phyloP scores from a whole-genome alignment of 2,888 invertebrate species.

The Netelia fuscicornis region DNA sequence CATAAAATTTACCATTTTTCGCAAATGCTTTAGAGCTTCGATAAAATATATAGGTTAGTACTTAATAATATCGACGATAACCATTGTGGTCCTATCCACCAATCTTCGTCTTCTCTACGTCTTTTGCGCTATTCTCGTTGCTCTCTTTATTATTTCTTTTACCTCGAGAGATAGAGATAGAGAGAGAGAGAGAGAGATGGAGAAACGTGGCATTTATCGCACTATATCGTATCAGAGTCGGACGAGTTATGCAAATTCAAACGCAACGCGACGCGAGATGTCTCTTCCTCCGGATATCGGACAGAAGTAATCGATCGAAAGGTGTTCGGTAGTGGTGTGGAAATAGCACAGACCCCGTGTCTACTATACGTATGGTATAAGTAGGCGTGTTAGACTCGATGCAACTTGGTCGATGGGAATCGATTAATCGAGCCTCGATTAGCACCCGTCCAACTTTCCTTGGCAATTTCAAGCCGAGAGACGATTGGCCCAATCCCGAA shows the following conservation, averaged over 20 bases:
- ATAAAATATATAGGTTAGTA: no score
- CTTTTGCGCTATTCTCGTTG: slow-evolving; percentile 1
- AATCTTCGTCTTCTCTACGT: background rate
- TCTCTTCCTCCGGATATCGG: slow-evolving; percentile 55
- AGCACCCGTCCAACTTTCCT: slow-evolving; percentile 35
- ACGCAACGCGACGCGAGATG: slow-evolving; percentile 46
- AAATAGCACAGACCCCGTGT: slow-evolving; percentile 11
- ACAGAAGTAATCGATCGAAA: slow-evolving; percentile 59
- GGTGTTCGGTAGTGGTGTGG: slow-evolving; percentile 22
- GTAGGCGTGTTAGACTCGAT: slow-evolving; percentile 4
- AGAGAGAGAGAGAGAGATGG: slow-evolving; percentile 19
- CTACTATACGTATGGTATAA: slow-evolving; percentile 9
- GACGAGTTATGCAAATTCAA: slow-evolving; percentile 59
- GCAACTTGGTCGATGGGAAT: slow-evolving; percentile 11
- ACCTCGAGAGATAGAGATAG: background rate
- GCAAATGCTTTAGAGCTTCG: no score
- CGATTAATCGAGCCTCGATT: slow-evolving; percentile 62
- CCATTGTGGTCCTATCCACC: no score
- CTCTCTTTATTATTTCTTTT: background rate
- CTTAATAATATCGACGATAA: no score
- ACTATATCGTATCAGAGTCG: background rate
- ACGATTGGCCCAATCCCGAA: slow-evolving; percentile 35
- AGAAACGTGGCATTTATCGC: background rate
- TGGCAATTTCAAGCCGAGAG: slow-evolving; percentile 31
- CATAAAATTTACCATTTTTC: no score